Evolutionary conservation across 2,113 vertebrate species (phyloP), one percentile per base, ranked within the genome.

Genomic region (Uria lomvia): DNA sequence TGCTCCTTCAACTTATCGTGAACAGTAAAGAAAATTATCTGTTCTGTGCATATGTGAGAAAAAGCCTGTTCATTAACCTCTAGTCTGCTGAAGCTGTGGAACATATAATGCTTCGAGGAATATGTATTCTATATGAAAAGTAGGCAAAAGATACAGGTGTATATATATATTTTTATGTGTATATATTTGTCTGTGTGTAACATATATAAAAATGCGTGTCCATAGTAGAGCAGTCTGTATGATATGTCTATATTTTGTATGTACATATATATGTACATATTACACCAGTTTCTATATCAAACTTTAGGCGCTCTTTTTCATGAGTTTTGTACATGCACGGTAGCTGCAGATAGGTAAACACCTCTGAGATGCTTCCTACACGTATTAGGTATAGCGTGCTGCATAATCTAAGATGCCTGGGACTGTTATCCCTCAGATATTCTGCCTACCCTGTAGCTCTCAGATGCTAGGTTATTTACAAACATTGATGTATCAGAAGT

Each of bases 1-100:
- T 47, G 77, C 88, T 96, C 92, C 97, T 96, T 97, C 96, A 97
- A 97, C 96, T 97, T 97, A 97, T 97, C 98, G 24, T 88, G 95
- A 96, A 96, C 96, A 97, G 96, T 96, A 97, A 97, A 97, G 97
- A 96, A 97, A 98, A 97, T 97, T 94, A 98, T 97, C 97, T 97
- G 96, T 95, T 97, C 96, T 78, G 96, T 91, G 97, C 97, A 97
- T 91, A 97, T 96, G 95, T 96, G 96, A 92, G 94, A 97, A 97
- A 94, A 92, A 96, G 75, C 63, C n/a, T 53, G 68, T 95, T 97
- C 93, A 81, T 97, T 97, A 97, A 98, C 96, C 97, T 97, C 91
- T 97, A 86, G 91, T 92, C 92, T 89, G 95, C 93, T 89, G 91
- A 97, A 96, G 90, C 85, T 83, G 55, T 45, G 94, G 83, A 82